Base-by-base conservation (phyloP, 2,888 invertebrate genomes). In the Coleophora flavipennella region DNA sequence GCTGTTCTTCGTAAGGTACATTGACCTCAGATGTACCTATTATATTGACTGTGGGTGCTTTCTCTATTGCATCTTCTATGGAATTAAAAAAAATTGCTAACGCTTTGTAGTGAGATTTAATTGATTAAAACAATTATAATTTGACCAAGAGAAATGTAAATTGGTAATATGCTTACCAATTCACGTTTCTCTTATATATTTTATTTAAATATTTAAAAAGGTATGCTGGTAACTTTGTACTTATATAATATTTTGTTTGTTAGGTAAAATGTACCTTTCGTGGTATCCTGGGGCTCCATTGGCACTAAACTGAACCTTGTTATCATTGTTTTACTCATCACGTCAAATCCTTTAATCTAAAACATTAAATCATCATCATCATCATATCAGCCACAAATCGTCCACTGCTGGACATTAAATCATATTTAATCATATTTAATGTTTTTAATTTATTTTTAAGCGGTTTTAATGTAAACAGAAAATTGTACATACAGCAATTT, bases 321-420 rank as follows among this genome's bases (percentile, higher is more conserved):
- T 20, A 73, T 46, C 9, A 43, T 39, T 13, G 45, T 39, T 13
- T 55, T 53, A 12, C 32, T 59, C 26, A 43, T 42, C 2, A 38
- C 42, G 33, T 65, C 60, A 13, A 50, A 49, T 4, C 66, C 73
- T 20, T 42, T 48, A 1, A 69, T 50, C 74, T 74, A 42, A 8
- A 55, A 60, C 35, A n/a, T n/a, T n/a, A n/a, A n/a, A n/a, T n/a
- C n/a, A n/a, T n/a, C n/a, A n/a, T n/a, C n/a, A n/a, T n/a, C n/a
- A n/a, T n/a, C n/a, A n/a, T n/a, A n/a, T n/a, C n/a, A n/a, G n/a
- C n/a, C n/a, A n/a, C n/a, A n/a, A n/a, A n/a, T n/a, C n/a, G n/a
- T n/a, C n/a, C n/a, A n/a, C n/a, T n/a, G n/a, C n/a, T n/a, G n/a
- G n/a, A n/a, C n/a, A n/a, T n/a, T n/a, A n/a, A n/a, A n/a, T n/a